A percentile compares a stretch with the other conserved stretches of the same genome.
Conservation (phyloP, 2,797 vertebrate genomes). For the Sorex maritimensis region DNA sequence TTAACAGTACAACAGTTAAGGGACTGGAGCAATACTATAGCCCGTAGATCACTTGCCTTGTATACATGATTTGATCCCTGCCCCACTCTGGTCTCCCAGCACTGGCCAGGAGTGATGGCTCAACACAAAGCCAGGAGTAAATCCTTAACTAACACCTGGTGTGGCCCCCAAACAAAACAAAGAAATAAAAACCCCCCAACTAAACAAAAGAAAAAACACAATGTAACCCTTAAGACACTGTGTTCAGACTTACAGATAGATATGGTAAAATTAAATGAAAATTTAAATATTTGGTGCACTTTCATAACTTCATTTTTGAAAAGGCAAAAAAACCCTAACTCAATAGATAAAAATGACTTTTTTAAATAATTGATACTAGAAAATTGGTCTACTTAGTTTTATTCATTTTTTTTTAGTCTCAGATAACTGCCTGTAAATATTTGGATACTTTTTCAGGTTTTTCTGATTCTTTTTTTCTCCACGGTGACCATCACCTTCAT, state of each 20-base stretch:
- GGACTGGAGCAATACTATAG: no score
- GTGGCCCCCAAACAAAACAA: no score
- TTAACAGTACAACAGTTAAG: background rate
- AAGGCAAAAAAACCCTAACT: background rate
- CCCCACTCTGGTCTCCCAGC: no score
- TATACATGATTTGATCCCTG: no score
- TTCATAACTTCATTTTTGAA: background rate
- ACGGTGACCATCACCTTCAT: background rate
- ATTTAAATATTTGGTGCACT: background rate
- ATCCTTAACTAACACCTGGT: no score
- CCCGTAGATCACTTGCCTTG: no score
- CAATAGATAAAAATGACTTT: background rate
- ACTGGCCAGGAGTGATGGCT: no score
- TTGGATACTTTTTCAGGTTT: background rate
- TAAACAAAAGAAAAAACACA: no score
- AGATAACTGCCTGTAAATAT: background rate
- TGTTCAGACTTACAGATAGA: background rate
- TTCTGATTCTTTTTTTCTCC: background rate
- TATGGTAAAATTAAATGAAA: background rate
- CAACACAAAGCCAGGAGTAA: no score
- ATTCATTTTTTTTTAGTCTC: background rate
- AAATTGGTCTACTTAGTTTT: background rate
- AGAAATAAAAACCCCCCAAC: no score
- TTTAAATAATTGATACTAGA: background rate
- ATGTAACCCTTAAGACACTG: background rate